Evolutionary conservation across 2,113 vertebrate species (phyloP).

Genomic region (Myiozetetes cayanensis): DNA sequence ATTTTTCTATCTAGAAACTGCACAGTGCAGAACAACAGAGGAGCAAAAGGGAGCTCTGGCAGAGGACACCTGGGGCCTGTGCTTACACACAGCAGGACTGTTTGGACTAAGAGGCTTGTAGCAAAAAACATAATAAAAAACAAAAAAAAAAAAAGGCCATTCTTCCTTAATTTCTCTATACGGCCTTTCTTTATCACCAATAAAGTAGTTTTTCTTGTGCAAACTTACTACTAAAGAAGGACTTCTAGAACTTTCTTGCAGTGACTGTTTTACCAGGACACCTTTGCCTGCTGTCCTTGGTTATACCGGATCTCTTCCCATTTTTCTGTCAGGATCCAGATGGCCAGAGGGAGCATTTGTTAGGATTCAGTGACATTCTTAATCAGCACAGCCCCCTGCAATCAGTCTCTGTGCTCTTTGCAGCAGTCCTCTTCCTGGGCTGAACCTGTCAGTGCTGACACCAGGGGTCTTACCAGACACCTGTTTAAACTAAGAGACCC

Average conservation of each 20-base stretch:
- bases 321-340: neutral
- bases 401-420: neutral
- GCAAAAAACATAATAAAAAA: neutral
- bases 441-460: neutral
- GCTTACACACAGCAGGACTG: neutral
- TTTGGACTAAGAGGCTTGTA: neutral
- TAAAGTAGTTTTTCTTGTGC: neutral
- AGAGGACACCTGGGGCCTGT: neutral
- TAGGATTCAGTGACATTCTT: neutral
- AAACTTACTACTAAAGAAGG: neutral
- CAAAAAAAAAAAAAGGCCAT: neutral
- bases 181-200: neutral
- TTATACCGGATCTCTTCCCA: neutral
- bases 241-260: neutral
- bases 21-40: neutral
- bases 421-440: neutral
- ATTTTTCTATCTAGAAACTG: neutral
- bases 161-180: neutral
- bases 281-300: neutral
- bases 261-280: neutral
- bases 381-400: neutral
- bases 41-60: neutral
- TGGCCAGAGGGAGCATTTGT: neutral
- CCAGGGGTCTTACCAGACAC: neutral
- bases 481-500: slow-evolving; percentile 35